These are phyloP conservation scores for Astur gentilis DNA, from an alignment of 2,113 vertebrate species.

Conservation along the genomic window DNA sequence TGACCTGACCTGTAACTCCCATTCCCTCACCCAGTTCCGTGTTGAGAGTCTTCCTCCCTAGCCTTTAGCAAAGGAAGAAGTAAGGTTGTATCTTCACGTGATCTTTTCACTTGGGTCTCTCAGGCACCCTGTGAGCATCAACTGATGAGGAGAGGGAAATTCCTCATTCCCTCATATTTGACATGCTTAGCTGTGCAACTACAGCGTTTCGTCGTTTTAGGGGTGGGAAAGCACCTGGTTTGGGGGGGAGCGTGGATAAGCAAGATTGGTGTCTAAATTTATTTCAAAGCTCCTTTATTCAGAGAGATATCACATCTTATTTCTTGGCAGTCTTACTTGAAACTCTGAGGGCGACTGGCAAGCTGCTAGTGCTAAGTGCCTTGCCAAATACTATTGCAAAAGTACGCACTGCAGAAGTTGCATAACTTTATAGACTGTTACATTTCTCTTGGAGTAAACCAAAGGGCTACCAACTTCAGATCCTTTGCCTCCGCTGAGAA, in stretches of 20 bases:
- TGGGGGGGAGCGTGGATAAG: background rate
- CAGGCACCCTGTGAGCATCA: background rate
- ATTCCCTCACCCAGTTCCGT: background rate
- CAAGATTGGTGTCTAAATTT: background rate
- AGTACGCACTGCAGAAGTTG: background rate
- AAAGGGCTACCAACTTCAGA: background rate
- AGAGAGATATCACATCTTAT: background rate
- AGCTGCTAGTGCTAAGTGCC: background rate
- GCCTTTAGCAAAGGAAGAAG: background rate
- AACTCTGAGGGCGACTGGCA: background rate
- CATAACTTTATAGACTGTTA: background rate
- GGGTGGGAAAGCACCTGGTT: background rate
- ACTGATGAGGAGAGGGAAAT: background rate
- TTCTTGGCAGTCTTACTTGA: conserved; percentile 12
- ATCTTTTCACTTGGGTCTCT: background rate
- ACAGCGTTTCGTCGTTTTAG: background rate
- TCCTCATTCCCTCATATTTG: background rate
- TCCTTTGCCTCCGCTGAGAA: background rate
- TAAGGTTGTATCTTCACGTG: background rate
- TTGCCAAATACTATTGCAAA: conserved; percentile 23
- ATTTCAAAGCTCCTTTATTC: conserved; percentile 2
- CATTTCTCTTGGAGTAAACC: background rate
- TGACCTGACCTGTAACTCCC: background rate
- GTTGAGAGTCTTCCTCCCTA: background rate
- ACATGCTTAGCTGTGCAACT: background rate